Conservation (phyloP, 2,113 vertebrate species). For the Cygnus buccinator region DNA sequence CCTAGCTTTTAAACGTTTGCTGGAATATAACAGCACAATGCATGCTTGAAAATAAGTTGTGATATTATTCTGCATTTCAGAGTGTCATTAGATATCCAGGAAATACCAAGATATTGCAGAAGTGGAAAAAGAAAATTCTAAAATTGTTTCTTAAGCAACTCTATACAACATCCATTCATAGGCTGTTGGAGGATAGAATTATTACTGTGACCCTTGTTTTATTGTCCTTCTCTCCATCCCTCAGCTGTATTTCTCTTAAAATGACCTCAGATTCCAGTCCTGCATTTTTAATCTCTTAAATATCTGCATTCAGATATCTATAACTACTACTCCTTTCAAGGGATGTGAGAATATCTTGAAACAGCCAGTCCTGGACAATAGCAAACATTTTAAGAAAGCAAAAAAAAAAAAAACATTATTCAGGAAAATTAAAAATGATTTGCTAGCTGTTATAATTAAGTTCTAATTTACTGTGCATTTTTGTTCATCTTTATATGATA, state of each 20-base stretch:
- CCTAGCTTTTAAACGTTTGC: background rate
- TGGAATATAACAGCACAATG: background rate
- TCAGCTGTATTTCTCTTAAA: background rate
- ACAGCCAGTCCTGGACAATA: background rate
- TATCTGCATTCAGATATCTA: background rate
- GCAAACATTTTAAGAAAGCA: background rate
- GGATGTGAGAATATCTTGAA: background rate
- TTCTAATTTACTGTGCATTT: background rate
- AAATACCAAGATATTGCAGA: background rate
- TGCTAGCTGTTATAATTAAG: background rate
- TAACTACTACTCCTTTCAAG: background rate
- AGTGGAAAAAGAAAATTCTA: background rate
- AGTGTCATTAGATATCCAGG: background rate
- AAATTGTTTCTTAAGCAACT: background rate
- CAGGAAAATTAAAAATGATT: background rate
- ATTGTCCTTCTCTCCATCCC: background rate
- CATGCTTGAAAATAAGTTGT: background rate
- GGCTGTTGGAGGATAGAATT: background rate
- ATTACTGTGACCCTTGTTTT: background rate
- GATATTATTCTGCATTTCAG: background rate
- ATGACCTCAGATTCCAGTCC: background rate
- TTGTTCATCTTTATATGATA: background rate
- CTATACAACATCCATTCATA: background rate
- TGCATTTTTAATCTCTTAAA: background rate
- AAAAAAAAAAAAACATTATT: background rate